Evolutionary conservation across 2,797 vertebrate genomes (phyloP).

Genomic region (Chromobotia macracanthus): DNA sequence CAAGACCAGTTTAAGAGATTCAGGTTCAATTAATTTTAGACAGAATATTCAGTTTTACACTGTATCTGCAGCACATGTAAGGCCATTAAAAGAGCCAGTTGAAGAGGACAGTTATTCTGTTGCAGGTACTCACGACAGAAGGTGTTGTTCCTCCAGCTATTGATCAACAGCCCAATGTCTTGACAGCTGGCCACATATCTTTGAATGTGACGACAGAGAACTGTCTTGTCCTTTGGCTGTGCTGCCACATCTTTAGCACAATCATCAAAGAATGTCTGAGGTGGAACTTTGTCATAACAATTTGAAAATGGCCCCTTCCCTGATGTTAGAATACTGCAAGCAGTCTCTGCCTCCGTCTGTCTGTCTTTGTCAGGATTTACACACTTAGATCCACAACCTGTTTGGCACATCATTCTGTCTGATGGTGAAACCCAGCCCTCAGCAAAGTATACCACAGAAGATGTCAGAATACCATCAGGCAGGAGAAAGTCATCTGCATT

Average conservation of each 20-base stretch:
- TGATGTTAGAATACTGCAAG: slow-evolving; percentile 67
- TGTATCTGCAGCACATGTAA: background rate
- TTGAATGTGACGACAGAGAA: slow-evolving; percentile 72
- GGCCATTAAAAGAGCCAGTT: background rate
- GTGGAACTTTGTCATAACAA: slow-evolving; percentile 63
- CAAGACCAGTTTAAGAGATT: slow-evolving; percentile 1
- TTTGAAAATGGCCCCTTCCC: slow-evolving; percentile 64
- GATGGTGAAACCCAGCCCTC: slow-evolving; percentile 65
- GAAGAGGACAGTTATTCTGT: background rate
- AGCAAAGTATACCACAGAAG: slow-evolving; percentile 60
- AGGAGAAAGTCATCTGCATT: slow-evolving; percentile 68
- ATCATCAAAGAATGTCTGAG: slow-evolving; percentile 59
- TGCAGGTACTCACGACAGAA: slow-evolving; percentile 75
- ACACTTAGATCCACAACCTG: slow-evolving; percentile 58
- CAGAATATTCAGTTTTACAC: background rate
- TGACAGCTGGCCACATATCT: slow-evolving; percentile 70
- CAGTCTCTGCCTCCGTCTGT: rapidly evolving
- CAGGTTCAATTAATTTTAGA: background rate
- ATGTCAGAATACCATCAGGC: slow-evolving; percentile 17
- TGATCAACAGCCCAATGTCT: slow-evolving; percentile 11
- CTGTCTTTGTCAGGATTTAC: background rate
- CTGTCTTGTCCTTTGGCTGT: rapidly evolving
- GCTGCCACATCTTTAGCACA: slow-evolving; percentile 68
- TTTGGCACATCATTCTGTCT: slow-evolving; percentile 49
- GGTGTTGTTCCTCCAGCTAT: slow-evolving; percentile 61